Base-by-base conservation (phyloP, 2,888 invertebrate species). In the Chrysolina oricalcia region DNA sequence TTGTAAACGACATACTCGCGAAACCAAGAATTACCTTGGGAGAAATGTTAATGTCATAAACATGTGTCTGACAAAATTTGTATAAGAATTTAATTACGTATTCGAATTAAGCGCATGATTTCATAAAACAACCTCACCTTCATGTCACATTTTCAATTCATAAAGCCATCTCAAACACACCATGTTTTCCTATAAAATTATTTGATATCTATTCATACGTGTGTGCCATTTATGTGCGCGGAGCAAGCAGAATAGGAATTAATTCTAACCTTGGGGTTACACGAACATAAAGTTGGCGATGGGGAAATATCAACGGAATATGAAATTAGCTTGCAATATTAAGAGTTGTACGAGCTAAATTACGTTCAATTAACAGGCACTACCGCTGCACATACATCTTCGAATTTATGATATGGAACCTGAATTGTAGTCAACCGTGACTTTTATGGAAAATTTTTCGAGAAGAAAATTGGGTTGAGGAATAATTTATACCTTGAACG, bases 251-350 rank as follows among this genome's bases (percentile, higher is more conserved):
- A 19, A 21, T 21, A 53, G 53, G 19, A 53, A 53, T 53, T 53
- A 53, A 53, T 19, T 19, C 53, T 13, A 53, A 53, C 53, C 19
- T 19, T 21, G 53, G 21, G 53, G 17, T 53, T 2, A 53, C 53
- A 53, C 6, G 53, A 21, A 53, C 19, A 13, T 53, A 13, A 53
- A 53, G 53, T 53, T 13, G 53, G 21, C 53, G 21, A 11, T 21
- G 53, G 53, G 53, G 53, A 53, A 53, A 53, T 53, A 19, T 21
- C 53, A 19, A 21, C 53, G 53, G 53, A 53, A 53, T 53, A 53
- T 53, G 53, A 53, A 53, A 53, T 53, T 21, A 21, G 19, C 53
- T 19, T 53, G 53, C 21, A 53, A 53, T 53, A 53, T 53, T 21
- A 21, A 23, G 53, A 53, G 53, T 21, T 53, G 53, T 3, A 53